Percentiles rank a stretch among this genome's conserved stretches.
Evolutionary conservation across 2,113 vertebrate genomes (phyloP).

Genomic region (Platysteira castanea): DNA sequence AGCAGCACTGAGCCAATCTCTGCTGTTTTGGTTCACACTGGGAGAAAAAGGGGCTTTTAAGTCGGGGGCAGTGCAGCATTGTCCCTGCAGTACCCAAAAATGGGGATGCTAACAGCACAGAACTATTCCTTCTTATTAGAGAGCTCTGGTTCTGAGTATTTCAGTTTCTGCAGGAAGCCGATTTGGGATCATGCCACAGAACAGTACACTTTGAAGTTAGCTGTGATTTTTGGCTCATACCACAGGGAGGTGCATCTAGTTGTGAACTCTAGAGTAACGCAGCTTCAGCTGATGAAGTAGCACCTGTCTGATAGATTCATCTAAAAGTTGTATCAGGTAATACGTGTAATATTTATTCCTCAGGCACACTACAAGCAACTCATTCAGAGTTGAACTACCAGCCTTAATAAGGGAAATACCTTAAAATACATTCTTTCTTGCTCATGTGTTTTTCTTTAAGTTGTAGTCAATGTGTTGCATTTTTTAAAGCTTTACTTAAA

Average conservation of each 20-base stretch:
- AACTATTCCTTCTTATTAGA: rapidly evolving
- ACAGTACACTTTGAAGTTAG: not conserved
- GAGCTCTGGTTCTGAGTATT: not conserved
- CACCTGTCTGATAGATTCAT: not conserved
- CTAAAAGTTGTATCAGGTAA: not conserved
- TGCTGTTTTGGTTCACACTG: not conserved
- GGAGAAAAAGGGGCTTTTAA: not conserved
- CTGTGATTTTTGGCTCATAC: not conserved
- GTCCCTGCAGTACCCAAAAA: not conserved
- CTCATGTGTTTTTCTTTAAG: not conserved
- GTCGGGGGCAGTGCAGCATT: not conserved
- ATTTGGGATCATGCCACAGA: not conserved
- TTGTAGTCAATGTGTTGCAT: not conserved
- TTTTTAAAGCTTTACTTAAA: not conserved
- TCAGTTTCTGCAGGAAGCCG: not conserved
- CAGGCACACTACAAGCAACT: not conserved
- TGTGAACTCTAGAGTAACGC: not conserved
- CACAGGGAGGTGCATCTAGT: not conserved
- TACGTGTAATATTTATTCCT: not conserved
- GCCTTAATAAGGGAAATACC: not conserved
- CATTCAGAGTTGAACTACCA: not conserved
- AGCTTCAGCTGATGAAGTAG: not conserved
- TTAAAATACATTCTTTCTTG: not conserved
- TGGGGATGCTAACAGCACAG: not conserved
- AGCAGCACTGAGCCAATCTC: not conserved